These are phyloP conservation scores for Oligia strigilis DNA, from an alignment of 2,888 invertebrate genomes.

Conservation along the genomic window DNA sequence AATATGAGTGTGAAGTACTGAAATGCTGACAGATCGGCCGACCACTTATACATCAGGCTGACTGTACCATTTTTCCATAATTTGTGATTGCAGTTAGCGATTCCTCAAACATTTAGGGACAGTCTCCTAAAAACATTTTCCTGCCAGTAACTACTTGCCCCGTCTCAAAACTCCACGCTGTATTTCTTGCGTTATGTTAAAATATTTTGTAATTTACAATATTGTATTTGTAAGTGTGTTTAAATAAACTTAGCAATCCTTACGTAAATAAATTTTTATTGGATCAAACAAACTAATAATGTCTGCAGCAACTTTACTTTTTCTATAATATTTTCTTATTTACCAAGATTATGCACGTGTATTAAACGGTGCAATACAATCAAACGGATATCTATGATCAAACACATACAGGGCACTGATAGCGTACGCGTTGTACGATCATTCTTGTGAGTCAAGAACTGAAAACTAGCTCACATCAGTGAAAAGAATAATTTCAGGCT, in stretches of 20 bases:
- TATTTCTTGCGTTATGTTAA: neutral
- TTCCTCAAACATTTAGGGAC: neutral
- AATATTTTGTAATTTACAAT: neutral
- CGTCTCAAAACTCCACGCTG: neutral
- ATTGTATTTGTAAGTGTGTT: neutral
- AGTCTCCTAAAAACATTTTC: neutral
- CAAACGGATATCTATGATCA: no score
- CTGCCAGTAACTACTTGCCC: neutral
- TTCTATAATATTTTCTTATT: neutral
- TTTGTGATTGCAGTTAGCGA: neutral
- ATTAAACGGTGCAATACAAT: neutral
- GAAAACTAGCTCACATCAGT: neutral
- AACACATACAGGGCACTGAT: constrained; percentile 23
- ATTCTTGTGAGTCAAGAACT: neutral
- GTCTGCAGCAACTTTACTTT: neutral
- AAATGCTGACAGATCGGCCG: neutral
- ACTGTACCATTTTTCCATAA: neutral
- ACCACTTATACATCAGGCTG: no score
- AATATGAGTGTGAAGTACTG: no score
- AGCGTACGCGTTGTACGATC: constrained; percentile 9
- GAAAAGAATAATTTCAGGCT: neutral
- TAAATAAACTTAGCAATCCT: neutral
- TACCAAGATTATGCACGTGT: neutral
- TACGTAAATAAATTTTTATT: neutral
- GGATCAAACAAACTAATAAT: no score